phyloP scores from a whole-genome alignment of 2,113 vertebrate genomes.

The Oncorhynchus mykiss region DNA sequence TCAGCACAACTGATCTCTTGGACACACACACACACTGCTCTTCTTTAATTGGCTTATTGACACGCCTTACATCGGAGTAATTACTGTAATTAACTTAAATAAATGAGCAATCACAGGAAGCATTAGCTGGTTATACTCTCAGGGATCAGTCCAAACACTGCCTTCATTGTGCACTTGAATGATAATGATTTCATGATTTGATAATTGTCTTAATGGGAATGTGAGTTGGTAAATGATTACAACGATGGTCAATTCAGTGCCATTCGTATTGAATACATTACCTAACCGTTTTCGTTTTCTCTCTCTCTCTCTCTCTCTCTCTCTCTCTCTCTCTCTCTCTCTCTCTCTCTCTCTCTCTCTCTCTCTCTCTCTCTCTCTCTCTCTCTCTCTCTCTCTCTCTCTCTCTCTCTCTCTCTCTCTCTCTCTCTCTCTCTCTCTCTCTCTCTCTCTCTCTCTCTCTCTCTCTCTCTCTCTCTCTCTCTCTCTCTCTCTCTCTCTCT shows the following conservation, averaged over 20 bases:
- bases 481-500: background rate
- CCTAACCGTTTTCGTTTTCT: background rate
- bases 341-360: no score
- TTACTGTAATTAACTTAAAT: conserved; percentile 62
- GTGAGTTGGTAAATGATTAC: conserved; percentile 30
- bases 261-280: conserved; percentile 17
- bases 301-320: no score
- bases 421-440: no score
- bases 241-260: background rate
- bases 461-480: no score
- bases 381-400: no score
- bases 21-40: no score
- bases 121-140: conserved; percentile 53
- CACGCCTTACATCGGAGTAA: conserved; percentile 54
- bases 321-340: background rate
- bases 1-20: no score
- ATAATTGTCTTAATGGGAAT: conserved; percentile 52
- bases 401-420: background rate
- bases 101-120: conserved; percentile 63
- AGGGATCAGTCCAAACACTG: conserved; percentile 38
- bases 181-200: conserved; percentile 30
- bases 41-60: conserved; percentile 29
- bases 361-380: background rate
- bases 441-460: background rate
- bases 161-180: conserved; percentile 50